phyloP scores from a whole-genome alignment of 1,140 invertebrate genomes.

The Tenebrio molitor region DNA sequence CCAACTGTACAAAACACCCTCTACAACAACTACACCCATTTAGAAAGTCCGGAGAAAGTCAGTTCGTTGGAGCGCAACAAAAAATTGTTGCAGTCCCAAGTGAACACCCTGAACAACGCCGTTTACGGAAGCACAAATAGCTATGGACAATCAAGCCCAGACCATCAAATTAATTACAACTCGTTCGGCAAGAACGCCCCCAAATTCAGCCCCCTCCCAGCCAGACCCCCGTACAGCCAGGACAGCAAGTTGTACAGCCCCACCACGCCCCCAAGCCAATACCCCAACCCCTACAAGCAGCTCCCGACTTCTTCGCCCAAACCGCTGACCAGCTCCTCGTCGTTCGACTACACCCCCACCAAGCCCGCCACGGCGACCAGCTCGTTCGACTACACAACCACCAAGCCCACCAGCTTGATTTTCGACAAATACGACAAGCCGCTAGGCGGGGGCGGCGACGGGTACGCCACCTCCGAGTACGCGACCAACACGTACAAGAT shows the following conservation, averaged over 20 bases:
- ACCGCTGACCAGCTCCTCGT: conserved; percentile 20
- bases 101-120: conserved; percentile 59
- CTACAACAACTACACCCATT: conserved; percentile 62
- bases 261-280: background rate
- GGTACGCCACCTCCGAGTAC: conserved; percentile 61
- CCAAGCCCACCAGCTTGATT: background rate
- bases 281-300: conserved; percentile 4
- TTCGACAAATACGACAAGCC: conserved; percentile 22
- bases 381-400: conserved; percentile 30
- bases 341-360: conserved; percentile 42
- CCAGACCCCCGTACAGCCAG: background rate
- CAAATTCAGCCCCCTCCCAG: conserved; percentile 45
- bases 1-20: conserved; percentile 47
- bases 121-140: conserved; percentile 58
- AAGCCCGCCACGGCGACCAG: conserved; percentile 13
- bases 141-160: conserved; percentile 55
- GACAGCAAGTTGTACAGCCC: conserved; percentile 45
- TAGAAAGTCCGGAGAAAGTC: conserved; percentile 64
- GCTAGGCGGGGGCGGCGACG: conserved; percentile 45
- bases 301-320: conserved; percentile 18
- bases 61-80: conserved; percentile 61
- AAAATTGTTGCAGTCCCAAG: conserved; percentile 55
- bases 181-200: conserved; percentile 46
- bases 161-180: conserved; percentile 32
- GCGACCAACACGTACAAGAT: conserved; percentile 62